Base-by-base conservation (phyloP, 2,797 vertebrate genomes). In the Botia kubotai region DNA sequence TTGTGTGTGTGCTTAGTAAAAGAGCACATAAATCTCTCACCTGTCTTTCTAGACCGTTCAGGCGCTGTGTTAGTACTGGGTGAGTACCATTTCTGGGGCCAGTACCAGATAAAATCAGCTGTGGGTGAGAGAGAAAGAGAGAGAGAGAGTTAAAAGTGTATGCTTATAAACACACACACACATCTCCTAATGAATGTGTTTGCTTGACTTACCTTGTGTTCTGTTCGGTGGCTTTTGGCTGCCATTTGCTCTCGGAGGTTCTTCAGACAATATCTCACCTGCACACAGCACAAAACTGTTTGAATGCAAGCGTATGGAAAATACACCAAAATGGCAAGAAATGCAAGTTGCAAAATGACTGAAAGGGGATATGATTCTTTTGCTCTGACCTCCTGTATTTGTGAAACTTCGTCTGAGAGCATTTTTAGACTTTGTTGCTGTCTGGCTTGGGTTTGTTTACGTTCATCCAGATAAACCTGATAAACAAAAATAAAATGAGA, bases 381-480 rank as follows among this genome's bases (percentile, higher is more conserved):
- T 50, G 76, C 8, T 84, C 91, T 90, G 17, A 97, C 97, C 96
- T 97, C 97, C 79, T 97, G 96, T 57, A 96, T 96, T 80, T 97
- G 95, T 23, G 95, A 93, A 63, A 96, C 96, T 87, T 98, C 96
- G 0, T 96, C 96, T 58, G 95, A 97, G 75, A 97, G 91, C 89
- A 96, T 97, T 84, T 88, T 94, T 74, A 97, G 84, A 19, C 89
- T 96, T 90, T 96, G 91, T 72, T 96, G 95, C 0, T 96, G 94
- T 68, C 89, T 92, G 65, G 89, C 82, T 86, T 94, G 90, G 58
- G 95, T 95, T 80, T 96, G 92, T 1, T 89, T 93, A 7, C 93
- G 93, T 0, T 94, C 95, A 84, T 96, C 95, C 11, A 99, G 89
- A 78, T 98, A 99, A 62, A 99, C 95, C 97, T 98, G 87, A 58